A percentile compares a stretch with the other conserved stretches of the same genome.
Evolutionary conservation across 2,113 vertebrate species (phyloP).

Genomic region (Calcarius ornatus): DNA sequence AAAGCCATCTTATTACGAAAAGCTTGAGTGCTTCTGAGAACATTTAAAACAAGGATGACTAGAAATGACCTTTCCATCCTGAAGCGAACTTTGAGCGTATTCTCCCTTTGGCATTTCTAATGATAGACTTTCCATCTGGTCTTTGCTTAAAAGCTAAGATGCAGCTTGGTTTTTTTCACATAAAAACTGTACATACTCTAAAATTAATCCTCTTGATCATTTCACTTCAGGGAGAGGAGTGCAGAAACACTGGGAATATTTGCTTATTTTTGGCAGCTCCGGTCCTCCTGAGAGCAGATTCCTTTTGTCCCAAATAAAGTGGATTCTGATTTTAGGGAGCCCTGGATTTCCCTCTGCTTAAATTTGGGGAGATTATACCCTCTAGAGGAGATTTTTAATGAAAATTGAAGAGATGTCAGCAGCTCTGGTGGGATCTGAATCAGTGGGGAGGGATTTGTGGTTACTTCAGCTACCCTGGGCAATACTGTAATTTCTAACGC

Average conservation of each 20-base stretch:
- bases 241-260: slow-evolving; percentile 3
- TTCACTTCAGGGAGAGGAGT: slow-evolving; percentile 31
- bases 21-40: slow-evolving; percentile 47
- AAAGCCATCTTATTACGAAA: slow-evolving; percentile 20
- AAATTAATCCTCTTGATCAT: slow-evolving; percentile 53
- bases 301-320: not conserved
- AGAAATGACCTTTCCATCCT: slow-evolving; percentile 64
- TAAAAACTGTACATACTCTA: slow-evolving; percentile 29
- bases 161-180: not conserved
- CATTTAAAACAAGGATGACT: slow-evolving; percentile 56
- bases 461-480: not conserved
- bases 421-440: not conserved
- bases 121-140: slow-evolving; percentile 67
- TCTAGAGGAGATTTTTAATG: not conserved
- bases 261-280: slow-evolving; percentile 22
- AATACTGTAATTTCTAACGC: not conserved
- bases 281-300: not conserved
- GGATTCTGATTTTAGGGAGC: not conserved
- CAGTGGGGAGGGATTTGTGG: not conserved
- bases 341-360: not conserved
- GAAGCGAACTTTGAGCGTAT: slow-evolving; percentile 39
- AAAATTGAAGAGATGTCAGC: not conserved
- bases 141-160: slow-evolving; percentile 60
- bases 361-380: not conserved
- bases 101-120: slow-evolving; percentile 66